Evolutionary conservation across 2,888 invertebrate species (phyloP).

Genomic region (Caenorhabditis sp.): DNA sequence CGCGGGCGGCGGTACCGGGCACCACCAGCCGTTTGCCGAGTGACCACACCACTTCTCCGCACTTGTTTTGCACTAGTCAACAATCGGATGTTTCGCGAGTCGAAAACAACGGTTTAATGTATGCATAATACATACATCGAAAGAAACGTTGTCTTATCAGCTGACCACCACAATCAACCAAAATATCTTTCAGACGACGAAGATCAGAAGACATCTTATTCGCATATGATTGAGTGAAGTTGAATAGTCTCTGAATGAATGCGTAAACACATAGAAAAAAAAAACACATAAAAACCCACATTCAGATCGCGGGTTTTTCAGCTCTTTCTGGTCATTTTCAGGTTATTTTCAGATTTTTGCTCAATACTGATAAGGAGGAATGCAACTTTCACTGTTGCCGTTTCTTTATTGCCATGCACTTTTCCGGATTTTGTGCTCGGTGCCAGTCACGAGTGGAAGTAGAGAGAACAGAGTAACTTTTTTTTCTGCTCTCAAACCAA

Average conservation of each 20-base stretch:
- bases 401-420: constrained; percentile 31
- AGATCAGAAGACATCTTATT: neutral
- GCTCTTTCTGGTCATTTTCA: neutral
- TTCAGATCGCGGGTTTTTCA: neutral
- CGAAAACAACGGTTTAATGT: constrained; percentile 56
- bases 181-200: constrained; percentile 13
- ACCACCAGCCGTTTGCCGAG: constrained; percentile 52
- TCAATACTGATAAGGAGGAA: neutral
- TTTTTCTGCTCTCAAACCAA: too few species aligned
- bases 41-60: constrained; percentile 58
- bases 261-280: neutral
- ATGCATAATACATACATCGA: constrained; percentile 48
- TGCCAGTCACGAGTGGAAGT: constrained; percentile 22
- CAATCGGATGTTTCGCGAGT: constrained; percentile 52
- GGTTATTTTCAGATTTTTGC: too few species aligned
- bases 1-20: constrained; percentile 44
- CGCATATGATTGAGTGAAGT: too few species aligned
- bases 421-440: constrained; percentile 35
- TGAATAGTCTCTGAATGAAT: too few species aligned
- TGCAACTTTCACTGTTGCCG: neutral
- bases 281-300: neutral
- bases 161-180: constrained; percentile 33
- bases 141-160: constrained; percentile 49
- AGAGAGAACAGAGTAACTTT: too few species aligned
- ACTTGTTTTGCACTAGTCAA: constrained; percentile 64